Conservation (phyloP, 2,797 vertebrate species). For the Aulostomus chinensis region DNA sequence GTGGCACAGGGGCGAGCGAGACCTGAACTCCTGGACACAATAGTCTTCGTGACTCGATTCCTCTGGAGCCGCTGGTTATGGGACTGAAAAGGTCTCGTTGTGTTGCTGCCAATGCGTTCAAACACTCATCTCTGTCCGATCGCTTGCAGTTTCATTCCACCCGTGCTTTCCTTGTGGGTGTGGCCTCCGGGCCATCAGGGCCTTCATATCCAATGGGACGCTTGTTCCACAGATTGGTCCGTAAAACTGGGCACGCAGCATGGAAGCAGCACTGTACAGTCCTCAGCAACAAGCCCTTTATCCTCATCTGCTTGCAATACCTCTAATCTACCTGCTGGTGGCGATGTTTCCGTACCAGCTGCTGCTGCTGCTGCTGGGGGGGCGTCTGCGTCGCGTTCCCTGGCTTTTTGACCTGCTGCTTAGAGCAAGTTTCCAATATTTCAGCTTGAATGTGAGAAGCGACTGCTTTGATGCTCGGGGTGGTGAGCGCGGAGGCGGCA, state of each 20-base stretch:
- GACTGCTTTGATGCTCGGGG: conserved; percentile 1
- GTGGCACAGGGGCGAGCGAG: no score
- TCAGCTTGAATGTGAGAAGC: conserved; percentile 3
- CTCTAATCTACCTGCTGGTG: conserved; percentile 64
- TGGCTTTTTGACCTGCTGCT: background rate
- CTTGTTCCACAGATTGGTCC: no score
- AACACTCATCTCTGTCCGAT: no score
- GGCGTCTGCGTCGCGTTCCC: no score
- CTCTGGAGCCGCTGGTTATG: no score
- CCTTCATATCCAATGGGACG: conserved; percentile 67
- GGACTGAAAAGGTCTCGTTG: no score
- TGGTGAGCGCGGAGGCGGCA: conserved; percentile 11
- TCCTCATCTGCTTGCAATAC: conserved; percentile 81
- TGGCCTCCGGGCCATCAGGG: conserved; percentile 69
- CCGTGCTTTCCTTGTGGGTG: conserved; percentile 32
- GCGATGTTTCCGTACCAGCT: conserved; percentile 25
- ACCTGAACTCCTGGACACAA: no score
- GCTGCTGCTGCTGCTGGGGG: conserved; percentile 46
- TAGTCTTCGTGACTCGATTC: no score
- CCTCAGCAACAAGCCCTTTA: conserved; percentile 84
- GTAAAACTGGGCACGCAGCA: conserved; percentile 62
- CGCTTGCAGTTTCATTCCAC: no score
- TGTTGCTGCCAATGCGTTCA: no score
- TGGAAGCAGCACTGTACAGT: conserved; percentile 73
- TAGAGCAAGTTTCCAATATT: background rate